These are phyloP conservation scores for Syngnathus typhle DNA, from an alignment of 2,113 vertebrate genomes.

Conservation along the genomic window DNA sequence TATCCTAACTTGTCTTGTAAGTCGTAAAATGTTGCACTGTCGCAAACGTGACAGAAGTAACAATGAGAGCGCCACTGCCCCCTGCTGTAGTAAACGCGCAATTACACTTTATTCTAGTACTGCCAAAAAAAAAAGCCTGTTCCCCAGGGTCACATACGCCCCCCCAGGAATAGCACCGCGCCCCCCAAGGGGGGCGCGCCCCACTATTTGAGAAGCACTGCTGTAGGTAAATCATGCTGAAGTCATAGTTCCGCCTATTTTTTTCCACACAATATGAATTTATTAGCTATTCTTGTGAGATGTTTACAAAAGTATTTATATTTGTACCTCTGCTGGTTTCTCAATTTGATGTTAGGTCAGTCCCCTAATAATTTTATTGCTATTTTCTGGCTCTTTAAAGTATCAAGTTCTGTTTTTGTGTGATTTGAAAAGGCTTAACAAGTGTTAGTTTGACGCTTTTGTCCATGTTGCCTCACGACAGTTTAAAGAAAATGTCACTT, in stretches of 20 bases:
- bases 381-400: slow-evolving; percentile 6
- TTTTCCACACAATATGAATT: neutral
- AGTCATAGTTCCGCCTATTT: neutral
- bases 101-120: too few relatives aligned
- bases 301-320: slow-evolving; percentile 41
- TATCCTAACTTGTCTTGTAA: too few relatives aligned
- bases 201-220: too few relatives aligned
- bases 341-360: too few relatives aligned
- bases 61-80: too few relatives aligned
- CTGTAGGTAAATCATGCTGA: slow-evolving; percentile 24
- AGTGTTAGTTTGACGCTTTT: slow-evolving; percentile 2
- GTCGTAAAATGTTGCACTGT: too few relatives aligned
- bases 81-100: too few relatives aligned
- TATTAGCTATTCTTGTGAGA: slow-evolving; percentile 10
- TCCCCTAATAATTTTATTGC: slow-evolving; percentile 5
- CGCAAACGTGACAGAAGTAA: too few relatives aligned
- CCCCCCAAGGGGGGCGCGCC: too few relatives aligned
- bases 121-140: too few relatives aligned
- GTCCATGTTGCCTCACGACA: slow-evolving; percentile 18
- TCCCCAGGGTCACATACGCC: too few relatives aligned
- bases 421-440: slow-evolving; percentile 11
- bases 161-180: too few relatives aligned
- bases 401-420: slow-evolving; percentile 3
- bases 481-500: slow-evolving; percentile 24
- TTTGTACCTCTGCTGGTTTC: slow-evolving; percentile 11